These are phyloP conservation scores for Hemichromis elongatus DNA, from an alignment of 2,113 vertebrate genomes.

Conservation along the genomic window DNA sequence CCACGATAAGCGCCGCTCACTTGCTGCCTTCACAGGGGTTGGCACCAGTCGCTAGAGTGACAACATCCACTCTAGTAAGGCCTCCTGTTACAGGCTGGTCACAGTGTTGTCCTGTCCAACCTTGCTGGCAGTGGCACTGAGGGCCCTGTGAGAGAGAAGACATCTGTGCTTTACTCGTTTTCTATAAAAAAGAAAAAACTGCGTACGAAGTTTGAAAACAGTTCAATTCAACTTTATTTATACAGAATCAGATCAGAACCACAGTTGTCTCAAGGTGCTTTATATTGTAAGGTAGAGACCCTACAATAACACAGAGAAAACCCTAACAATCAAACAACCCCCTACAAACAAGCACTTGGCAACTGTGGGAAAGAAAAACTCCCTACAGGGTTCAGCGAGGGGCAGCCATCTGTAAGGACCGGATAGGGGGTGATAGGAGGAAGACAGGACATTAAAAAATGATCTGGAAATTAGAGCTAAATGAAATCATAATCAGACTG, in stretches of 20 bases:
- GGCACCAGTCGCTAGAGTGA: slow-evolving; percentile 2
- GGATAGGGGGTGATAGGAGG: not conserved
- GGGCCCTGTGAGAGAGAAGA: slow-evolving; percentile 67
- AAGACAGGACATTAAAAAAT: not conserved
- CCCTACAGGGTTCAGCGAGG: not conserved
- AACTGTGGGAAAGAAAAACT: not conserved
- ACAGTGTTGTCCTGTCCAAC: slow-evolving; percentile 88
- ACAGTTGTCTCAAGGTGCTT: not conserved
- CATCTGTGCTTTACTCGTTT: not conserved
- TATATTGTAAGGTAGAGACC: not conserved
- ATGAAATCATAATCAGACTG: not conserved
- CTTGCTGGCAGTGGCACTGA: slow-evolving; percentile 84
- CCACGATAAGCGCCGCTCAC: slow-evolving; percentile 62
- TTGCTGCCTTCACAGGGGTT: slow-evolving; percentile 87
- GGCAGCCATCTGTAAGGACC: not conserved
- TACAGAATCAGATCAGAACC: not conserved
- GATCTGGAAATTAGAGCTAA: not conserved
- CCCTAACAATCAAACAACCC: not conserved
- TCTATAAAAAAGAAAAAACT: not conserved
- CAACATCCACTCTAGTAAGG: slow-evolving; percentile 1
- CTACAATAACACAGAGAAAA: not conserved
- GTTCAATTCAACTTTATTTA: not conserved
- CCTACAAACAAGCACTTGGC: not conserved
- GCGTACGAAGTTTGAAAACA: not conserved
- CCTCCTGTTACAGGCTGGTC: slow-evolving; percentile 74